These are phyloP conservation scores for Ceraclea dissimilis DNA, from an alignment of 2,888 invertebrate species.

Conservation along the genomic window DNA sequence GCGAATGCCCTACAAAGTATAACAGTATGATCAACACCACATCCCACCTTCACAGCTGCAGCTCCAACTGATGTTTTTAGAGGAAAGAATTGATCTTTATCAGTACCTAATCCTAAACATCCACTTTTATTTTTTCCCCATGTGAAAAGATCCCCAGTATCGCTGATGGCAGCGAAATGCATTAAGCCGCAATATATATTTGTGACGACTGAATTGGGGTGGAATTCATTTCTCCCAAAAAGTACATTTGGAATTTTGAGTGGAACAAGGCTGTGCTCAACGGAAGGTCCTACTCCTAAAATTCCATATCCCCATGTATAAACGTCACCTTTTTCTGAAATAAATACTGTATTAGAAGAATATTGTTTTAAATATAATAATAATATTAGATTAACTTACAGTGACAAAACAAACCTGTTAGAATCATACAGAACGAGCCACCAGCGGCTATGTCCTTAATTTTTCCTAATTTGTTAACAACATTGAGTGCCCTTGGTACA, in stretches of 20 bases:
- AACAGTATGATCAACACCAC: slow-evolving; percentile 82
- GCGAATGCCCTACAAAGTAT: slow-evolving; percentile 68
- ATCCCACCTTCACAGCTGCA: slow-evolving; percentile 61
- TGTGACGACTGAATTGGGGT: slow-evolving; percentile 57
- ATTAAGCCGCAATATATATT: slow-evolving; percentile 66
- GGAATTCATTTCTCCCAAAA: slow-evolving; percentile 81
- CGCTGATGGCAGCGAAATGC: slow-evolving; percentile 75
- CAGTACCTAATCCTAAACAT: slow-evolving; percentile 75
- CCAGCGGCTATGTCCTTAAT: slow-evolving; percentile 76
- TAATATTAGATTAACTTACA: not conserved
- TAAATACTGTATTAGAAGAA: not conserved
- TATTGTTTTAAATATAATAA: not conserved
- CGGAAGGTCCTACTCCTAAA: slow-evolving; percentile 79
- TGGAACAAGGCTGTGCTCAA: slow-evolving; percentile 58
- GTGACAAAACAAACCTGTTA: slow-evolving; percentile 57
- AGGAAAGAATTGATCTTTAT: slow-evolving; percentile 81
- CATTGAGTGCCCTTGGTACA: slow-evolving; percentile 56
- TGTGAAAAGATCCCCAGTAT: slow-evolving; percentile 74
- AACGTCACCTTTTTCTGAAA: slow-evolving; percentile 71
- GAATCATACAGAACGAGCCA: slow-evolving; percentile 76
- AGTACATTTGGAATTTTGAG: slow-evolving; percentile 67
- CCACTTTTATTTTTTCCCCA: slow-evolving; percentile 88
- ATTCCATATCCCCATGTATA: slow-evolving; percentile 94
- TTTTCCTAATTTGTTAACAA: slow-evolving; percentile 62
- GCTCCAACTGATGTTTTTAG: slow-evolving; percentile 75